These are phyloP conservation scores for Limnothrissa miodon DNA, from an alignment of 2,113 vertebrate species.

Conservation along the genomic window DNA sequence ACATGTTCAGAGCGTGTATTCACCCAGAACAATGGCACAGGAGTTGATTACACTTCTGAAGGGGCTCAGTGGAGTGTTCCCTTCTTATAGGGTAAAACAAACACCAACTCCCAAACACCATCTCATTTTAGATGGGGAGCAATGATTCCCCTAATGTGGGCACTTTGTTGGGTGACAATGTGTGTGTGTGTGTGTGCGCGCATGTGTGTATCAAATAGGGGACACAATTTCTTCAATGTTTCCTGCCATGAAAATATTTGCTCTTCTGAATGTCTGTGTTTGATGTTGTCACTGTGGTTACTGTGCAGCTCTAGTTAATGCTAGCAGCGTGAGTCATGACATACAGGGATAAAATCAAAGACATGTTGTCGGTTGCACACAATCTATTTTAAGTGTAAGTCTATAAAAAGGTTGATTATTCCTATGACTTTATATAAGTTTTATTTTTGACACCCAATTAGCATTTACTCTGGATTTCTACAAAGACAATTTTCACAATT, in stretches of 20 bases:
- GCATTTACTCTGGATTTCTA: neutral
- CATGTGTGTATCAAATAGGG: neutral
- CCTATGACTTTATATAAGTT: neutral
- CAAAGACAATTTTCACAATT: neutral
- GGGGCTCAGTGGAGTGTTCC: neutral
- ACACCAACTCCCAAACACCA: neutral
- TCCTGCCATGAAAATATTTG: neutral
- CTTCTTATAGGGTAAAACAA: neutral
- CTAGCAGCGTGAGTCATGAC: neutral
- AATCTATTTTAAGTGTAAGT: neutral
- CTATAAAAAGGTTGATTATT: neutral
- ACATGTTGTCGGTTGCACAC: neutral
- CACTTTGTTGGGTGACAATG: neutral
- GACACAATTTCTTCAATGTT: neutral
- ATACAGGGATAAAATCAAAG: neutral
- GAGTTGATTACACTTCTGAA: slow-evolving; percentile 12
- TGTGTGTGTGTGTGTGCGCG: neutral
- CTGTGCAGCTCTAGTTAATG: neutral
- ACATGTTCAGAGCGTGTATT: slow-evolving; percentile 3
- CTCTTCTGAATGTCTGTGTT: neutral
- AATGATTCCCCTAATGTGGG: neutral
- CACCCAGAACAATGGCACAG: neutral
- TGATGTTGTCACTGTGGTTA: neutral
- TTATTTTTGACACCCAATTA: neutral
- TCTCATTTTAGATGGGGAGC: neutral